phyloP scores from a whole-genome alignment of 2,888 invertebrate genomes.

The Podotricha telesiphe region DNA sequence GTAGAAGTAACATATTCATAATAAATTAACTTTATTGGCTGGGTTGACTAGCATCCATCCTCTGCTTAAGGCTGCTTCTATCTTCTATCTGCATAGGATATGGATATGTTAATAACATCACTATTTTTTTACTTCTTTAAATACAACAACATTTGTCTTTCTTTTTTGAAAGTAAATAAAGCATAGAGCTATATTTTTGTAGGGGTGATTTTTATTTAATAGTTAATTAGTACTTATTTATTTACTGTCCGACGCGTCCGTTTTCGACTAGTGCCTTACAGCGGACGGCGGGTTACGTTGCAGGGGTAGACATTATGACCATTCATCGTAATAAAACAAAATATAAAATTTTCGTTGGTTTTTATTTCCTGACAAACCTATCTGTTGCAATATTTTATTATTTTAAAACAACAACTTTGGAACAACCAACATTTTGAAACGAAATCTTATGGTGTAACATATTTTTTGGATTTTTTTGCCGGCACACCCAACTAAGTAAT shows the following conservation, averaged over 20 bases:
- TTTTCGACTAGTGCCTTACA: conserved; percentile 77
- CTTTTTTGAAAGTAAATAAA: conserved; percentile 32
- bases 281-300: conserved; percentile 75
- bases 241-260: conserved; percentile 65
- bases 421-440: not conserved
- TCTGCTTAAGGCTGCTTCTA: too few species aligned
- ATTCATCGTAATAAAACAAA: conserved; percentile 59
- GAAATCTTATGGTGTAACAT: not conserved
- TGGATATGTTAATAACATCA: not conserved
- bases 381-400: not conserved
- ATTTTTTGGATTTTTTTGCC: too few species aligned
- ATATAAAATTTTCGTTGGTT: conserved; percentile 45
- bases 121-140: not conserved
- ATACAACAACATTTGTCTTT: conserved; percentile 24
- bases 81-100: too few species aligned
- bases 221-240: conserved; percentile 48
- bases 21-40: not conserved
- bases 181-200: conserved; percentile 65
- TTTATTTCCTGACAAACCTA: conserved; percentile 28
- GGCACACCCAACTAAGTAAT: too few species aligned
- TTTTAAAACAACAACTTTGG: too few species aligned
- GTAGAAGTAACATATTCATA: not conserved
- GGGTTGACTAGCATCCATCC: not conserved
- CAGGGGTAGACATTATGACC: conserved; percentile 69
- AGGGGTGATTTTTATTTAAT: conserved; percentile 51